phyloP scores from a whole-genome alignment of 2,797 vertebrate genomes.

The Pipistrellus pipistrellus region DNA sequence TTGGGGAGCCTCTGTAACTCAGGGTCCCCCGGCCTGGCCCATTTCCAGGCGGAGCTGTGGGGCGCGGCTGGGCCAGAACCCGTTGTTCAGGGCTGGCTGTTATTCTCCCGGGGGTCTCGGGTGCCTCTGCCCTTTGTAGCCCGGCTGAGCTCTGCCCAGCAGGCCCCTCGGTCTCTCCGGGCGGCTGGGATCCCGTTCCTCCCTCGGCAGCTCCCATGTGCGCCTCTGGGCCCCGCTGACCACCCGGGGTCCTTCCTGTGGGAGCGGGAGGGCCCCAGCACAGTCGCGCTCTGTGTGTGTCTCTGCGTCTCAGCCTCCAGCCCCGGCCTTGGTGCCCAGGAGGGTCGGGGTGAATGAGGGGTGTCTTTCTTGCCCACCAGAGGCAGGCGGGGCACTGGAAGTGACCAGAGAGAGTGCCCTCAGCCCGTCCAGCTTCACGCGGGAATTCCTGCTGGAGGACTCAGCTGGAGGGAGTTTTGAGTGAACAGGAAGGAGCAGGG shows the following conservation, averaged over 20 bases:
- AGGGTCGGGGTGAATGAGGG: not conserved
- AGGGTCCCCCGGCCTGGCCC: no score
- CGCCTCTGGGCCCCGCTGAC: not conserved
- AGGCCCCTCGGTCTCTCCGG: accelerated
- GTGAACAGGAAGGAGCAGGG: not conserved
- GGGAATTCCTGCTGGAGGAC: not conserved
- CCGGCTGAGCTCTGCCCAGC: not conserved
- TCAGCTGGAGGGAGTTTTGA: not conserved
- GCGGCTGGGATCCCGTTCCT: not conserved
- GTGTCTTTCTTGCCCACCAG: not conserved
- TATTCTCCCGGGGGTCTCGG: not conserved
- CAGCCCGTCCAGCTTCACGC: no score
- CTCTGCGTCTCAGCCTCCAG: not conserved
- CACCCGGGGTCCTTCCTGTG: accelerated
- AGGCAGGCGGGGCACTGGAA: not conserved
- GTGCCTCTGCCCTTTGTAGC: not conserved
- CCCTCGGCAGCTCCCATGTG: accelerated
- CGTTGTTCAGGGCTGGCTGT: not conserved
- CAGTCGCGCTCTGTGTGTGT: accelerated
- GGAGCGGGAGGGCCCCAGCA: accelerated
- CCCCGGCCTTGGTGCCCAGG: no score
- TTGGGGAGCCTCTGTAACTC: no score
- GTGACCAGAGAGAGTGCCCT: not conserved
- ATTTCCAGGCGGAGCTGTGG: not conserved
- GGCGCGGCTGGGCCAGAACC: not conserved